Conservation (phyloP, 2,797 vertebrate species). For the Tenualosa thibaudeaui region DNA sequence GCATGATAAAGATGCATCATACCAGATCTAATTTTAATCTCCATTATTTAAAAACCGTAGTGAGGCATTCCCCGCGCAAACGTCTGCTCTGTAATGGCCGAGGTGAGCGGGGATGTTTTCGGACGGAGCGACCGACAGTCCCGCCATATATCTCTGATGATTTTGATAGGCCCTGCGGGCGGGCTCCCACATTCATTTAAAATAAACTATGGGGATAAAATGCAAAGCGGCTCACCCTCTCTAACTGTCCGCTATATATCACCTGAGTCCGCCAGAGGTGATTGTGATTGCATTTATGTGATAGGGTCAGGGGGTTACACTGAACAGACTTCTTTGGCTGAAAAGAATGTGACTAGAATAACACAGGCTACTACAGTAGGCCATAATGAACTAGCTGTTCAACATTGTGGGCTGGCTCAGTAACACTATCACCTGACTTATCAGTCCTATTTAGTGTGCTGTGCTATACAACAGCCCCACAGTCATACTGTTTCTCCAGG, state of each 20-base stretch:
- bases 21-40: slow-evolving; percentile 53
- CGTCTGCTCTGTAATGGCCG: slow-evolving; percentile 48
- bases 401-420: background rate
- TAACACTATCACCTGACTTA: background rate
- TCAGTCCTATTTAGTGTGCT: background rate
- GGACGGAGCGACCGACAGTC: slow-evolving; percentile 32
- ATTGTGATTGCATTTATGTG: slow-evolving; percentile 30
- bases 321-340: slow-evolving; percentile 15
- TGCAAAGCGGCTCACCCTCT: slow-evolving; percentile 14
- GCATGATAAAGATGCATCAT: slow-evolving; percentile 45
- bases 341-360: slow-evolving; percentile 11
- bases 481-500: slow-evolving; percentile 17
- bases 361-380: slow-evolving; percentile 9
- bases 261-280: slow-evolving; percentile 21
- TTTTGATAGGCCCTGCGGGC: slow-evolving; percentile 39
- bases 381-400: slow-evolving; percentile 6
- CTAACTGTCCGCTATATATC: slow-evolving; percentile 41
- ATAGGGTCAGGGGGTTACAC: slow-evolving; percentile 12
- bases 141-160: slow-evolving; percentile 38
- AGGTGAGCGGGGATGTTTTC: slow-evolving; percentile 39
- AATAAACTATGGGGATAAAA: slow-evolving; percentile 37
- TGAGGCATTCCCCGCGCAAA: slow-evolving; percentile 36
- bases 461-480: background rate
- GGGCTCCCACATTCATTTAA: slow-evolving; percentile 37
- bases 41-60: slow-evolving; percentile 45